Evolutionary conservation across 2,113 vertebrate species (phyloP), one percentile per base, ranked within the genome.

Genomic region (Hipposideros armiger): DNA sequence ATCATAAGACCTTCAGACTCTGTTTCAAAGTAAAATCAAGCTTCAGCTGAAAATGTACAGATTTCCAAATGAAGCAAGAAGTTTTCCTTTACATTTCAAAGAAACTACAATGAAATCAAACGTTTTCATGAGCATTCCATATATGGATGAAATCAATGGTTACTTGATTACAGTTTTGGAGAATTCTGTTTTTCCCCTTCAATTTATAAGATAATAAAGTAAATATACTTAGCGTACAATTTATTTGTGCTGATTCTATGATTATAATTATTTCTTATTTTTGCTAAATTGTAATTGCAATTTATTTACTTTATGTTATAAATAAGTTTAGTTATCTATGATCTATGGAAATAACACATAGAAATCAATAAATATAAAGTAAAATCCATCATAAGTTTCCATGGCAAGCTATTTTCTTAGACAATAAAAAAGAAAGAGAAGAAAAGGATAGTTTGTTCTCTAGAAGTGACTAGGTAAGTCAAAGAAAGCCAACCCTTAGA

Each of bases 21-120:
- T 81, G 11, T 78, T 70, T 89, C 52, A 36, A 95, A 24, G 24
- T 50, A 87, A 40, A 88, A 70, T 36, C 22, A 45, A 36, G 3
- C 45, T 89, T 87, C 26, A 40, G 0, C 8, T 82, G 32, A 67
- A 73, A 82, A 40, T 32, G 47, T 60, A 28, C 20, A 72, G 17
- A n/a, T 83, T 88, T 88, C 40, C 50, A 87, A 28, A 64, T 26
- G 76, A 58, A 90, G 14, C 20, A 90, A 69, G 32, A 73, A 14
- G 4, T 47, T 78, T 90, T 72, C 30, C 47, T n/a, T 66, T 72
- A 73, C 36, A 72, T 90, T 40, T 66, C 47, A 81, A 90, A 82
- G 32, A 91, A 91, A 67, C 45, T 60, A 52, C 9, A 82, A 15
- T 30, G 15, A 94, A 91, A 87, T 91, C 26, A 87, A 90, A 92